phyloP scores from a whole-genome alignment of 64 coral and sea anemone genomes.

The Trachythela sp. region DNA sequence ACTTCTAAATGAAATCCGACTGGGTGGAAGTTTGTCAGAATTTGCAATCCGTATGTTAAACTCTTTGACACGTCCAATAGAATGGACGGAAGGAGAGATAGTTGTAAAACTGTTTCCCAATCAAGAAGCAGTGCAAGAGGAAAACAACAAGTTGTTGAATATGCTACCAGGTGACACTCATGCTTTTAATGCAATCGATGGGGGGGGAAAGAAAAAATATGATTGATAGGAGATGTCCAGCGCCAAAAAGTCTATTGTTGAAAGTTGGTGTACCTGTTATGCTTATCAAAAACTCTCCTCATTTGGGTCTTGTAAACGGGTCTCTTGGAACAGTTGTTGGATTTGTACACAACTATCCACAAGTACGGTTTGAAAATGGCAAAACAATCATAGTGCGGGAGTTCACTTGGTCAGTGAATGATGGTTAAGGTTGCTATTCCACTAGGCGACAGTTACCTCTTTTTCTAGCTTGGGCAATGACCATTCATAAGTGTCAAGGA shows the following conservation, averaged over 20 bases:
- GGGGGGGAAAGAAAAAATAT: not conserved
- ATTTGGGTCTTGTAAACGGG: conserved; percentile 7
- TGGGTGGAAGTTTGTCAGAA: no score
- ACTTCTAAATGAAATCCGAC: no score
- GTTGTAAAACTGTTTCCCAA: no score
- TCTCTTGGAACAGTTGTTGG: not conserved
- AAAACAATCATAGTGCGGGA: conserved; percentile 25
- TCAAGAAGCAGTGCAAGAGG: no score
- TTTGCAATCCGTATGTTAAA: no score
- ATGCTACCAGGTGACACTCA: no score
- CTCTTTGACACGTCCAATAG: not conserved
- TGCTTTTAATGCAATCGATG: not conserved
- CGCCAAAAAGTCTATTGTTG: not conserved
- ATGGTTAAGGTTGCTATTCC: not conserved
- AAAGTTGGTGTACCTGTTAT: conserved; percentile 31
- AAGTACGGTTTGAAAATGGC: conserved; percentile 30
- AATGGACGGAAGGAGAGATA: no score
- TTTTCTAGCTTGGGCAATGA: conserved; percentile 16
- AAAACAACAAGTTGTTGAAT: no score
- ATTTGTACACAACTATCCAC: conserved; percentile 40
- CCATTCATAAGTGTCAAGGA: conserved; percentile 26
- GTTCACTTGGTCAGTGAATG: not conserved
- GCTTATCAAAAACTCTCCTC: not conserved
- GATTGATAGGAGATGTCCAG: not conserved
- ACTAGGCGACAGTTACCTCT: conserved; percentile 33